These are phyloP conservation scores for Lerema accius DNA, from an alignment of 1,140 invertebrate genomes.

Conservation along the genomic window DNA sequence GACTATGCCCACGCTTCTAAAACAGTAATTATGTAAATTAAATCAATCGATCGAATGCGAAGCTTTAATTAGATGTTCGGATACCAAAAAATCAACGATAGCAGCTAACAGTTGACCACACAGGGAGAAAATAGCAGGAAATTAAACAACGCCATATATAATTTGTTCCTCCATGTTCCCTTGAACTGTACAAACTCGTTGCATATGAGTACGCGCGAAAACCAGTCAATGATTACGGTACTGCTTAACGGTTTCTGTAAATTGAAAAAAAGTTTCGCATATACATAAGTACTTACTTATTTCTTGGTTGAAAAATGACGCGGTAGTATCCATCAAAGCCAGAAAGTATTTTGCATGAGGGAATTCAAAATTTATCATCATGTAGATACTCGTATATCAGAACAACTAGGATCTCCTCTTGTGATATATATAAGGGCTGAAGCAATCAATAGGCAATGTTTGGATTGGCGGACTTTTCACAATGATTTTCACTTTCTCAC, in stretches of 20 bases:
- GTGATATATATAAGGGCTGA: too few relatives aligned
- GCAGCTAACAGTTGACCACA: constrained; percentile 31
- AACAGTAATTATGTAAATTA: constrained; percentile 11
- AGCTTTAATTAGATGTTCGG: constrained; percentile 9
- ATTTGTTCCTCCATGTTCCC: constrained; percentile 6
- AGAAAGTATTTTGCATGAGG: too few relatives aligned
- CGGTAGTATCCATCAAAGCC: constrained; percentile 11
- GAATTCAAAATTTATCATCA: too few relatives aligned
- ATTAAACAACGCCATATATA: constrained; percentile 33
- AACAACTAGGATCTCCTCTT: too few relatives aligned
- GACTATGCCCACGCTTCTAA: background rate
- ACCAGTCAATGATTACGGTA: constrained; percentile 44
- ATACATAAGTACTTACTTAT: too few relatives aligned
- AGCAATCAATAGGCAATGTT: too few relatives aligned
- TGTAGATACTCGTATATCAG: too few relatives aligned
- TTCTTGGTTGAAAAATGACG: constrained; percentile 27
- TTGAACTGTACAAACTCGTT: constrained; percentile 27
- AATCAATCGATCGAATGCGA: constrained; percentile 13
- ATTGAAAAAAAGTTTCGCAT: constrained; percentile 35
- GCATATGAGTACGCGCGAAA: constrained; percentile 33
- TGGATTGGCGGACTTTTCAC: too few relatives aligned
- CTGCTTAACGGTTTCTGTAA: constrained; percentile 42
- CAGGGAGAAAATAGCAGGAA: constrained; percentile 39
- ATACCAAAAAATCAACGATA: background rate
- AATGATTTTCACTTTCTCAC: too few relatives aligned